Percentiles rank a stretch among this genome's conserved stretches.
Evolutionary conservation across 1,140 invertebrate genomes (phyloP).

Genomic region (Drosophila aff.): DNA sequence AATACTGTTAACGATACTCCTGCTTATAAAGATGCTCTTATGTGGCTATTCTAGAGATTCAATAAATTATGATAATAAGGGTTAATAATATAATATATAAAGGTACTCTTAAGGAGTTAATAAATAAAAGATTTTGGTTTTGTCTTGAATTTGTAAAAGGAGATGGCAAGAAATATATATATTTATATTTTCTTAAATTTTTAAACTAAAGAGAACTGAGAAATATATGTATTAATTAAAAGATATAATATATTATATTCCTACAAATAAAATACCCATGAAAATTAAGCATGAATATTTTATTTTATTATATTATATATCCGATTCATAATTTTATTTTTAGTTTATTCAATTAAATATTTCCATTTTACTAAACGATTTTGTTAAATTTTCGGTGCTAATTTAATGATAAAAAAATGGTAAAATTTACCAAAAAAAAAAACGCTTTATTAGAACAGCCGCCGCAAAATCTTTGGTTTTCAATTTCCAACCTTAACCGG

Average conservation of each 20-base stretch:
- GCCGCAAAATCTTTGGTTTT: conserved; percentile 6
- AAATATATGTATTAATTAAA: too few relatives aligned
- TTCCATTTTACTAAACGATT: background rate
- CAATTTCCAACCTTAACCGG: background rate
- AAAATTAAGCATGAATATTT: too few relatives aligned
- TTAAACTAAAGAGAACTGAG: too few relatives aligned
- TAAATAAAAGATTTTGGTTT: too few relatives aligned
- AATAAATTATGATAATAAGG: background rate
- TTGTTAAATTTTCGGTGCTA: background rate
- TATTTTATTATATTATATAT: too few relatives aligned
- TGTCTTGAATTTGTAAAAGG: too few relatives aligned
- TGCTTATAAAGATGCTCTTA: background rate
- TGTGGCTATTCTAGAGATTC: background rate
- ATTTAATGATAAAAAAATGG: background rate
- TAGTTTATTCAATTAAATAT: too few relatives aligned
- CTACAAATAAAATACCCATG: too few relatives aligned
- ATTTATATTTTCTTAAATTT: too few relatives aligned
- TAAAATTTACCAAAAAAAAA: background rate
- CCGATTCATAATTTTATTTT: too few relatives aligned
- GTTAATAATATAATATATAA: background rate
- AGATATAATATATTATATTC: too few relatives aligned
- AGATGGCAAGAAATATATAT: too few relatives aligned
- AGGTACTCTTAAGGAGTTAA: background rate
- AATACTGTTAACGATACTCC: background rate
- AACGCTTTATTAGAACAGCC: background rate